Base-by-base conservation (phyloP, 2,797 vertebrate species). In the Halcyon leucocephala region DNA sequence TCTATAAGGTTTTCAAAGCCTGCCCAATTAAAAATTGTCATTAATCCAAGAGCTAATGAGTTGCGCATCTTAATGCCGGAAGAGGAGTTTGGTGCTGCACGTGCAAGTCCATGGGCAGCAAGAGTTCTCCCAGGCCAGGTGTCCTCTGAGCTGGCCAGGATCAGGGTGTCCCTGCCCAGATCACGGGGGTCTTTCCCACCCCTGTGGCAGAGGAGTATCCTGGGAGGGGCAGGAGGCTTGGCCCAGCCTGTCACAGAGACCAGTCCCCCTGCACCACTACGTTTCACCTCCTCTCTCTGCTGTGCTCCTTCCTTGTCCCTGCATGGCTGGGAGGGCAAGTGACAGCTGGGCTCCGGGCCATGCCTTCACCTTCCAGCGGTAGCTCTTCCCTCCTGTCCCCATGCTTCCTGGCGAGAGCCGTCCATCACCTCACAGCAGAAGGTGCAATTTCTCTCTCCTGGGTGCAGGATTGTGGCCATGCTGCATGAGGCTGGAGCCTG, bases 21-120 rank as follows among this genome's bases (percentile, higher is more conserved):
- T 82, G 82, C 65, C 85, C 94, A 97, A 86, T 97, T 97, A 97
- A 96, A 95, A 91, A 72, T 78, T 95, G 94, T 96, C 92, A 89
- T 55, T 79, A 95, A 95, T 97, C 92, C 97, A 97, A 91, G 92
- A 96, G 48, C 77, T 86, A 97, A 90, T 28, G 60, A 91, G 28
- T 79, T 90, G 81, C 25, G 41, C 65, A 42, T 95, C 79, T 14
- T 57, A 82, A 72, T 35, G 83, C 78, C 8, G 29, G 51, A 83
- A 80, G 81, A 91, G 76, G 83, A 88, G 55, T 72, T 92, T 49
- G 81, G 57, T 7, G 7, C 76, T 39, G 20, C 21, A n/a, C 5
- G 13, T 61, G 69, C 62, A 25, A 12, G 22, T 25, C 37, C 87
- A 16, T 7, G 10, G 54, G 18, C 12, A 21, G 42, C 7, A 10